These are phyloP conservation scores for Notodonta dromedarius DNA, from an alignment of 2,888 invertebrate genomes.

Conservation along the genomic window DNA sequence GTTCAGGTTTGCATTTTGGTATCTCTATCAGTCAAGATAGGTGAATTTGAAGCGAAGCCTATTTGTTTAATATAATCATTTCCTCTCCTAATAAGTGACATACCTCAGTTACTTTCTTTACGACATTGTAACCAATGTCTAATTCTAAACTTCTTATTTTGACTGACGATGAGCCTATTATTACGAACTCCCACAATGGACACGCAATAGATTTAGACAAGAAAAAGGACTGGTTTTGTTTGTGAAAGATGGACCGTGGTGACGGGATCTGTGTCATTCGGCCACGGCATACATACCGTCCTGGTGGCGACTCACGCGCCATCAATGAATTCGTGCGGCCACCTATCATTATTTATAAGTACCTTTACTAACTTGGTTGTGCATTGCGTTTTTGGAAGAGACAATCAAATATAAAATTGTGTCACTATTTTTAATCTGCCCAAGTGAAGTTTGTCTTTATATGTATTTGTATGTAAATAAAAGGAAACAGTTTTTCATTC, in stretches of 20 bases:
- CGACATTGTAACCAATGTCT: neutral
- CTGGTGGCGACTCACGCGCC: conserved; percentile 57
- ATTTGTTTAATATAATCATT: conserved; percentile 3
- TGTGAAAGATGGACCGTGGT: conserved; percentile 57
- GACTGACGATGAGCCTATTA: conserved; percentile 13
- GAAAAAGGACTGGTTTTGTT: conserved; percentile 65
- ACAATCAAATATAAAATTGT: neutral
- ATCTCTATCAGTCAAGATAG: too few species aligned
- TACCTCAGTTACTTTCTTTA: conserved; percentile 15
- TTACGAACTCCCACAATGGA: conserved; percentile 30
- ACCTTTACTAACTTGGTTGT: conserved; percentile 13
- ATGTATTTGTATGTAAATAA: too few species aligned
- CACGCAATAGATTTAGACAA: conserved; percentile 32
- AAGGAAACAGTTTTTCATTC: too few species aligned
- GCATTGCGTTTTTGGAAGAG: too few species aligned
- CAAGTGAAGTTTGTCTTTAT: too few species aligned
- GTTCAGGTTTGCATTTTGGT: neutral
- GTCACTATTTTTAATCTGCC: too few species aligned
- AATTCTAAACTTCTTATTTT: conserved; percentile 16
- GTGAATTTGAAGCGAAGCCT: neutral
- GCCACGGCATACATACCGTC: conserved; percentile 72
- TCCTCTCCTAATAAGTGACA: conserved; percentile 12
- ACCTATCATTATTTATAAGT: conserved; percentile 37
- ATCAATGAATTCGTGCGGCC: conserved; percentile 52
- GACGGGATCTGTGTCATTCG: conserved; percentile 75